These are phyloP conservation scores for Brachionus calyciflorus DNA, from an alignment of 1,140 invertebrate species.

Conservation along the genomic window DNA sequence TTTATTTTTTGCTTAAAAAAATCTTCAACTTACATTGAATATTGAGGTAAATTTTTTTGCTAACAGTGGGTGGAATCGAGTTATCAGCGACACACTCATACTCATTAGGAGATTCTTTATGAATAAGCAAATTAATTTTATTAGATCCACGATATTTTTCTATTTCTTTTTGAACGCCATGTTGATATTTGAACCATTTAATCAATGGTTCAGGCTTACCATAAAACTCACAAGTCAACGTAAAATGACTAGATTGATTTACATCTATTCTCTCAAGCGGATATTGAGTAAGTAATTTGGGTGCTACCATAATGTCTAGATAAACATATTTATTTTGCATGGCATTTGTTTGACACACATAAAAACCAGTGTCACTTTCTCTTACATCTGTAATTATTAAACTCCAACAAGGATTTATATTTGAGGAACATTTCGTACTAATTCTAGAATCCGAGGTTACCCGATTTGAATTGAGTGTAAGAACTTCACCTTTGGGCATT, in stretches of 20 bases:
- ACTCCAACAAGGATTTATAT: conserved; percentile 35
- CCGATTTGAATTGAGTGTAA: conserved; percentile 34
- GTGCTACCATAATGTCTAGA: conserved; percentile 40
- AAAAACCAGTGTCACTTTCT: conserved; percentile 42
- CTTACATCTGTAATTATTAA: neutral
- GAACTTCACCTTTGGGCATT: conserved; percentile 45
- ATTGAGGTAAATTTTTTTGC: conserved; percentile 45
- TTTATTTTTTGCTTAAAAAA: neutral
- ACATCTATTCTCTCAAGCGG: conserved; percentile 32
- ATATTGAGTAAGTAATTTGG: conserved; percentile 20
- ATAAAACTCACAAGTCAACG: conserved; percentile 42
- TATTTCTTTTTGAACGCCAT: conserved; percentile 18
- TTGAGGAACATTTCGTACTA: neutral
- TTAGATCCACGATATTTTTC: conserved; percentile 28
- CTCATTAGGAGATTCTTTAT: conserved; percentile 31
- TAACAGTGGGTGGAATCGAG: conserved; percentile 38
- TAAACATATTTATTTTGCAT: conserved; percentile 46
- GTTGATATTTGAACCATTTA: conserved; percentile 38
- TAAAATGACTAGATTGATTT: conserved; percentile 14
- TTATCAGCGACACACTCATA: conserved; percentile 41
- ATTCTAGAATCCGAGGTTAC: conserved; percentile 8
- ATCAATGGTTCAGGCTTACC: conserved; percentile 41
- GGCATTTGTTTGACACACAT: conserved; percentile 41
- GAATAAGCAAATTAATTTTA: conserved; percentile 16
- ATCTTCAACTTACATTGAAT: conserved; percentile 41